phyloP scores from a whole-genome alignment of 2,113 vertebrate genomes.

The Vidua chalybeata region DNA sequence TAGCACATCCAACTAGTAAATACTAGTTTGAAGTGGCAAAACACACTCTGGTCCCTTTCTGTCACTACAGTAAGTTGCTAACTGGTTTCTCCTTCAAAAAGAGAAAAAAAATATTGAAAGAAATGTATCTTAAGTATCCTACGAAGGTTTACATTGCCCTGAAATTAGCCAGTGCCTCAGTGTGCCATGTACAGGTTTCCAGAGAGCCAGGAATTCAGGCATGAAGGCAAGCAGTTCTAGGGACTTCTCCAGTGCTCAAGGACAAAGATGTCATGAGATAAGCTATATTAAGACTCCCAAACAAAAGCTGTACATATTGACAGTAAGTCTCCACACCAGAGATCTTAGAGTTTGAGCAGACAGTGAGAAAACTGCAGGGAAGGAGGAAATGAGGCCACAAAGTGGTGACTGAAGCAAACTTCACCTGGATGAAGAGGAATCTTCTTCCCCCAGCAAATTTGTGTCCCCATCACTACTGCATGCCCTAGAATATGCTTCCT shows the following conservation, averaged over 20 bases:
- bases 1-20: background rate
- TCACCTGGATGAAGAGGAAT: background rate
- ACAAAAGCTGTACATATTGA: background rate
- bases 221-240: background rate
- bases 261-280: background rate
- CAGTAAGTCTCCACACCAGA: background rate
- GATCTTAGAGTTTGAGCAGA: background rate
- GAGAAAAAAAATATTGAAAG: background rate
- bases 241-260: background rate
- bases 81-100: background rate
- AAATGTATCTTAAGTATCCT: background rate
- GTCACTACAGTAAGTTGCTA: background rate
- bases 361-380: background rate
- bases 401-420: background rate
- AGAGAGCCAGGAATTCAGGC: background rate
- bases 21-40: background rate
- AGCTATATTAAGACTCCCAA: background rate
- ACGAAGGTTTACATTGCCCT: background rate
- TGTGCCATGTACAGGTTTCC: background rate
- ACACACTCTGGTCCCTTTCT: background rate
- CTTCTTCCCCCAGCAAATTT: background rate
- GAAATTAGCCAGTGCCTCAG: background rate
- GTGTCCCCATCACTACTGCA: background rate
- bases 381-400: background rate
- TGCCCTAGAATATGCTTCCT: background rate